Evolutionary conservation across 2,888 invertebrate genomes (phyloP).

Genomic region (Monopis laevigella): DNA sequence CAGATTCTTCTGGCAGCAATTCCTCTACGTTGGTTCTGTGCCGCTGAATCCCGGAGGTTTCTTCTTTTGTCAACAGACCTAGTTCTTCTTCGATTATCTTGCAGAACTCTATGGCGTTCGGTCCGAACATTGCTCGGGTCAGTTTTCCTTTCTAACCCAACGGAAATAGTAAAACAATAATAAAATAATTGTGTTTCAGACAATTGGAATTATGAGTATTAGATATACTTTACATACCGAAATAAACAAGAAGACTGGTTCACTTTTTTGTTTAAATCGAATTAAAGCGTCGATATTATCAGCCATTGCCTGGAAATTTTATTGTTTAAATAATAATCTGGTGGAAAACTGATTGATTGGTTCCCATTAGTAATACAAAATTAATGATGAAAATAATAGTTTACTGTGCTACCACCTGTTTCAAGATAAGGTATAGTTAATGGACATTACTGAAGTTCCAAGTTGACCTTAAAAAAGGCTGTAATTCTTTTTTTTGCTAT

Average conservation of each 20-base stretch:
- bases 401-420: no score
- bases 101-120: constrained; percentile 48
- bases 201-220: no score
- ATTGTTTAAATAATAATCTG: background rate
- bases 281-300: constrained; percentile 67
- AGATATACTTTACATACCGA: constrained; percentile 33
- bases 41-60: constrained; percentile 27
- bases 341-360: no score
- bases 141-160: constrained; percentile 37
- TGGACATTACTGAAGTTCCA: no score
- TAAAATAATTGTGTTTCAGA: no score
- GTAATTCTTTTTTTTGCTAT: no score
- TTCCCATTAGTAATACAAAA: no score
- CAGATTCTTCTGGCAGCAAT: constrained; percentile 58
- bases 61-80: constrained; percentile 25
- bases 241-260: constrained; percentile 77
- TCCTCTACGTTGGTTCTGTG: constrained; percentile 35
- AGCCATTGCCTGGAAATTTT: constrained; percentile 50
- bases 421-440: no score
- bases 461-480: no score
- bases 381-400: no score
- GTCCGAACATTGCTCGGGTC: constrained; percentile 63
- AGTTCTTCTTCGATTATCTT: constrained; percentile 47
- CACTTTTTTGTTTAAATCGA: constrained; percentile 71
- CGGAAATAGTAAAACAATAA: no score